Evolutionary conservation across 2,888 invertebrate genomes (phyloP).

Genomic region (Agrilus biguttatus): DNA sequence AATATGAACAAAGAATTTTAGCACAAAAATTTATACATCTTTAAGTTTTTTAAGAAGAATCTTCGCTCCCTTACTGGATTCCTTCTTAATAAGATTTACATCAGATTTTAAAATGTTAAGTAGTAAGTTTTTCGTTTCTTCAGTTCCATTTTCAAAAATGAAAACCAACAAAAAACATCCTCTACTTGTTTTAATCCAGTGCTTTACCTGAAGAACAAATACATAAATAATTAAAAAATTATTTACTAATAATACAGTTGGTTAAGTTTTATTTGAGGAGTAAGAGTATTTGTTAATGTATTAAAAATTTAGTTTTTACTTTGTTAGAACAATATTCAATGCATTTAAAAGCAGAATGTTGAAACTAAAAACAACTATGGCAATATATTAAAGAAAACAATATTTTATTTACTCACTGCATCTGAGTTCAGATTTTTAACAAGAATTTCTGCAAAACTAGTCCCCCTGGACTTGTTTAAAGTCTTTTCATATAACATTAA

Average conservation of each 20-base stretch:
- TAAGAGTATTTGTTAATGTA: no score
- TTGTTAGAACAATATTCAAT: no score
- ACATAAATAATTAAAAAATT: constrained; percentile 1
- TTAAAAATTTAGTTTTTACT: no score
- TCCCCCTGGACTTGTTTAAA: constrained; percentile 25
- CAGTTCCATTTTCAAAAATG: constrained; percentile 46
- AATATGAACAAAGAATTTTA: no score
- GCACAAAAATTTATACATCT: neutral
- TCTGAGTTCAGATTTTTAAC: constrained; percentile 36
- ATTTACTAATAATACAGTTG: no score
- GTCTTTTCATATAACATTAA: constrained; percentile 49
- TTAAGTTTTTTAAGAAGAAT: constrained; percentile 34
- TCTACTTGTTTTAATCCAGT: constrained; percentile 58
- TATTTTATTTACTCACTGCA: constrained; percentile 32
- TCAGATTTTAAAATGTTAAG: constrained; percentile 36
- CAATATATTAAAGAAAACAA: constrained; percentile 1
- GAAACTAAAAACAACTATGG: no score
- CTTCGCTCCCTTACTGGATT: constrained; percentile 45
- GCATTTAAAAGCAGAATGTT: no score
- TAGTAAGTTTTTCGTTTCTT: constrained; percentile 31
- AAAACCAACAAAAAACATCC: constrained; percentile 62
- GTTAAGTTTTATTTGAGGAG: no score
- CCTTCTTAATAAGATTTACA: constrained; percentile 34
- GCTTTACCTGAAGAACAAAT: constrained; percentile 36
- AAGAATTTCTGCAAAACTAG: constrained; percentile 45